These are phyloP conservation scores for Oscheius sp. DNA, from an alignment of 2,888 invertebrate species.

Conservation along the genomic window DNA sequence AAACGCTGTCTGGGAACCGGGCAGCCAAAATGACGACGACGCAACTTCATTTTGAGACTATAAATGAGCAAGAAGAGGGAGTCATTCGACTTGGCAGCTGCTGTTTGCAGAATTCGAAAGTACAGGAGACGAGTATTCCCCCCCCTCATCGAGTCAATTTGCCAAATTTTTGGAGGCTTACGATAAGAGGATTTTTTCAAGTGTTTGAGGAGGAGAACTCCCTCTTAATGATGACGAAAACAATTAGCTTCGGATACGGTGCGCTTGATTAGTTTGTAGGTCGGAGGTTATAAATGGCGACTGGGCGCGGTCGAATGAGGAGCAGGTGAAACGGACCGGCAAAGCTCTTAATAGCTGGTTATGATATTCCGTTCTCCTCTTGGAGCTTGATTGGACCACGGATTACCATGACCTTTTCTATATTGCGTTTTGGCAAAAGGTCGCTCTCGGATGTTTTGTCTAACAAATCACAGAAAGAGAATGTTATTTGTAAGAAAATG, in stretches of 20 bases:
- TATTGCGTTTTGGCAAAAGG: background rate
- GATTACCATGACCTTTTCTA: background rate
- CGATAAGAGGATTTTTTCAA: too few species aligned
- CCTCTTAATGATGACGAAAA: too few species aligned
- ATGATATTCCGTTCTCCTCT: constrained; percentile 28
- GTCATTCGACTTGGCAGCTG: too few species aligned
- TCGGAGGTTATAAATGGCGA: constrained; percentile 2
- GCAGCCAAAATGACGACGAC: too few species aligned
- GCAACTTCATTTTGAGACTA: too few species aligned
- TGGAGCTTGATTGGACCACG: constrained; percentile 23
- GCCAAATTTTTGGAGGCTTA: too few species aligned
- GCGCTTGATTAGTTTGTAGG: background rate
- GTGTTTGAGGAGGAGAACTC: too few species aligned
- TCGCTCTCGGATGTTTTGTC: background rate
- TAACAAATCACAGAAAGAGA: background rate
- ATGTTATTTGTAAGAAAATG: constrained; percentile 11
- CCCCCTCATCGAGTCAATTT: too few species aligned
- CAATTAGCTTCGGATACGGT: background rate
- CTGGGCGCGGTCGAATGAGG: background rate
- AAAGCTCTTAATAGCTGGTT: constrained; percentile 31
- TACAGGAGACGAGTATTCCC: too few species aligned
- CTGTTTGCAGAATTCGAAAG: too few species aligned
- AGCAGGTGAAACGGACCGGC: constrained; percentile 30
- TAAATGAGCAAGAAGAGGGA: too few species aligned
- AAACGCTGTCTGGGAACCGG: too few species aligned